phyloP scores from a whole-genome alignment of 2,888 invertebrate species.

The Blastobasis adustella region DNA sequence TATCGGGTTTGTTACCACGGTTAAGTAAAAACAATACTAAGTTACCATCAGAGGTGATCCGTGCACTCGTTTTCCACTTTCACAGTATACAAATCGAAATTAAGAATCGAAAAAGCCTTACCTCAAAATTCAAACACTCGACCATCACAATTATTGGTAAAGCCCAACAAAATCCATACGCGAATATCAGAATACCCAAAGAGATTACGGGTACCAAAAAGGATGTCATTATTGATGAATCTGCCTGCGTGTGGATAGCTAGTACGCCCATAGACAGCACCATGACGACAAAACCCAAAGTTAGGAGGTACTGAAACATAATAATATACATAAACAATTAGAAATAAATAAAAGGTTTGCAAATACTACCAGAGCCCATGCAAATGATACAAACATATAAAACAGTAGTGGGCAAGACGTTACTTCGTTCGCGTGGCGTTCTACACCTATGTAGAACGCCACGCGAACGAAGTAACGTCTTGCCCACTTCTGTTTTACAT shows the following conservation, averaged over 20 bases:
- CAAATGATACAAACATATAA: too few relatives aligned
- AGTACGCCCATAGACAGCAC: conserved; percentile 46
- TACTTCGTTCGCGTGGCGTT: too few relatives aligned
- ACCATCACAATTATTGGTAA: conserved; percentile 39
- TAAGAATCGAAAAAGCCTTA: conserved; percentile 13
- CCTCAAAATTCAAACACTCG: conserved; percentile 53
- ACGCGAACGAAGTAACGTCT: too few relatives aligned
- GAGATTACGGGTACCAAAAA: conserved; percentile 39
- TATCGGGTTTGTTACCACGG: too few relatives aligned
- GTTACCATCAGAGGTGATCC: not conserved
- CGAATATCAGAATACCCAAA: conserved; percentile 38
- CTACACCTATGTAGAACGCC: too few relatives aligned
- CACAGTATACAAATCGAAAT: not conserved
- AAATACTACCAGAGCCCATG: not conserved
- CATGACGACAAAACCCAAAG: conserved; percentile 41
- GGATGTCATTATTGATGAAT: conserved; percentile 35
- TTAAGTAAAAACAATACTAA: too few relatives aligned
- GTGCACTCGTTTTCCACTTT: too few relatives aligned
- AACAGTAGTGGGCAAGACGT: too few relatives aligned
- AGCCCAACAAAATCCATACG: conserved; percentile 46
- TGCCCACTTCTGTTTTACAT: too few relatives aligned
- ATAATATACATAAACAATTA: not conserved
- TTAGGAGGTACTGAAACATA: conserved; percentile 44
- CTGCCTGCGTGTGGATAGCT: conserved; percentile 50
- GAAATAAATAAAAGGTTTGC: not conserved